phyloP scores from a whole-genome alignment of 2,888 invertebrate species.

The Lasioglossum malachurum region DNA sequence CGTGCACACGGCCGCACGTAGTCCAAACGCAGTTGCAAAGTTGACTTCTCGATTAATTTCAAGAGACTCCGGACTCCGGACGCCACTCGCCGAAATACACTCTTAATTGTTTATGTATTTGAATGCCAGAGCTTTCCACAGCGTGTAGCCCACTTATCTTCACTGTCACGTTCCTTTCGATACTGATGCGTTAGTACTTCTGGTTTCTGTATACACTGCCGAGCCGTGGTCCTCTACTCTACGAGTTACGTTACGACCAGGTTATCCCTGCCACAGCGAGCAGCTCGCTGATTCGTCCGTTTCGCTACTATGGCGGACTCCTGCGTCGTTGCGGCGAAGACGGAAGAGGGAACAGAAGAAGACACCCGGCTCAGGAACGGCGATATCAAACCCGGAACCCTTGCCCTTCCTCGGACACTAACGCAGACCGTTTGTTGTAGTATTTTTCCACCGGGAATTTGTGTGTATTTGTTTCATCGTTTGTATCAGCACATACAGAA shows the following conservation, averaged over 20 bases:
- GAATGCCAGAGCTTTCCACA: no score
- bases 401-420: neutral
- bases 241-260: constrained; percentile 43
- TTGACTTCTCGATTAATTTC: constrained; percentile 21
- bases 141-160: neutral
- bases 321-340: constrained; percentile 50
- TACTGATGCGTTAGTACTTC: neutral
- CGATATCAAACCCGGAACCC: constrained; percentile 1
- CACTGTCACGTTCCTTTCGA: neutral
- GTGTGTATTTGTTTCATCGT: neutral
- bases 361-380: constrained; percentile 47
- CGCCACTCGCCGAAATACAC: constrained; percentile 7
- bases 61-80: constrained; percentile 5
- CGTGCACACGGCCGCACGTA: constrained; percentile 4
- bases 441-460: neutral
- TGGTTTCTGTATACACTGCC: constrained; percentile 34
- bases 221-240: constrained; percentile 26
- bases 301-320: constrained; percentile 55
- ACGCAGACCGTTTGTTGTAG: neutral
- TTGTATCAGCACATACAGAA: neutral
- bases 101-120: neutral
- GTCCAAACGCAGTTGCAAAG: constrained; percentile 15
- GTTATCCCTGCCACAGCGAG: constrained; percentile 53
- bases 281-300: constrained; percentile 58
- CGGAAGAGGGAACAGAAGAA: constrained; percentile 30